Base-by-base conservation (phyloP, 2,113 vertebrate genomes). In the Glaucidium brasilianum region DNA sequence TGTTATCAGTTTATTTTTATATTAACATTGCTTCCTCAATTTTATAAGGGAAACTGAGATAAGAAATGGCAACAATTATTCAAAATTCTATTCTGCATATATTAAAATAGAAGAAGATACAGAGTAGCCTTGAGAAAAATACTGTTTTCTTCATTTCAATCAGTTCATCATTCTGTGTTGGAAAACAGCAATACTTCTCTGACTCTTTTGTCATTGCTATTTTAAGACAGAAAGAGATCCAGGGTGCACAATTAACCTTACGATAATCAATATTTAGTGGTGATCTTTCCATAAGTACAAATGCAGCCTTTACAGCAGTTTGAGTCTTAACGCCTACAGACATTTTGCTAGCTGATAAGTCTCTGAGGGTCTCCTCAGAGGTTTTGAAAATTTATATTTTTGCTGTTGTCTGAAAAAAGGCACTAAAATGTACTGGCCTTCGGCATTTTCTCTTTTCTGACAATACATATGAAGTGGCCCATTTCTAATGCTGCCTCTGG, bases 371-470 rank as follows among this genome's bases (percentile, higher is more conserved):
- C 32, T 79, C 45, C 69, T 95, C 20, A 71, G 53, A 90, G 81
- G 29, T 79, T 96, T 93, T 86, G 23, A 67, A 93, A 93, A 22
- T 68, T 94, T 92, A 85, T 94, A 80, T 88, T 92, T 95, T 88
- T 95, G 89, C 64, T 95, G 63, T 63, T 84, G 45, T 73, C 90
- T 94, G 69, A 94, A 87, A 92, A 93, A 95, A 69, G 34, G 58
- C 69, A 85, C 75, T 63, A 94, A 94, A 95, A 92, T 21, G 5
- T 74, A 80, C 35, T 73, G 39, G 77, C 90, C 62, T 80, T 85
- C 90, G 94, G 95, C 93, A 77, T 86, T 82, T 85, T 93, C 25
- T 96, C 82, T 86, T 89, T 92, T 95, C 79, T 93, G 93, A 96
- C 85, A 93, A 85, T 58, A 92, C 41, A 80, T 85, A 53, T 6